Conservation (phyloP, 2,113 vertebrate genomes). For the Seriola aureovittata region DNA sequence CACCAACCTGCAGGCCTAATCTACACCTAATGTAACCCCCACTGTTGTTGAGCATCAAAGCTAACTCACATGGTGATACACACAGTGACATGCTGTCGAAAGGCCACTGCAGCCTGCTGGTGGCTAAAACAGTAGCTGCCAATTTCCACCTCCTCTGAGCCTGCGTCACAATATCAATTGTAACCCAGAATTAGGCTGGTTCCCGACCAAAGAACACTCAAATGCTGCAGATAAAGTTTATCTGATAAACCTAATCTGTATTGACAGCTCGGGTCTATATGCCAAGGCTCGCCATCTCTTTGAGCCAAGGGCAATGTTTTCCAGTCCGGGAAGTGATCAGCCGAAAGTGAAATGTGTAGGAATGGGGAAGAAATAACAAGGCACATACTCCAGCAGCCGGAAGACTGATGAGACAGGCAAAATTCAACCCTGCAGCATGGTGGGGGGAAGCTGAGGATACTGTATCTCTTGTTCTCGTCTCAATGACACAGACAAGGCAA, state of each 20-base stretch:
- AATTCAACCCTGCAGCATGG: constrained; percentile 74
- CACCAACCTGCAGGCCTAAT: neutral
- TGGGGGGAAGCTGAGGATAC: constrained; percentile 56
- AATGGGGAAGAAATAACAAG: constrained; percentile 74
- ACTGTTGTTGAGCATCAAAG: neutral
- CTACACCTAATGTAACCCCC: neutral
- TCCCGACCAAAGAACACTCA: constrained; percentile 64
- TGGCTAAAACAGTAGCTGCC: constrained; percentile 51
- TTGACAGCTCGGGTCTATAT: constrained; percentile 73
- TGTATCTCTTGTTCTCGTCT: constrained; percentile 74
- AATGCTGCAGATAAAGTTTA: constrained; percentile 76
- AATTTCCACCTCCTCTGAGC: constrained; percentile 46
- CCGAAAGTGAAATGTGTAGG: constrained; percentile 64
- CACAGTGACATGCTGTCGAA: constrained; percentile 30
- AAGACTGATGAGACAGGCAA: constrained; percentile 82
- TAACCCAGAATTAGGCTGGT: constrained; percentile 62
- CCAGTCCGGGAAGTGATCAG: constrained; percentile 65
- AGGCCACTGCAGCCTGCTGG: constrained; percentile 29
- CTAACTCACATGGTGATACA: constrained; percentile 19
- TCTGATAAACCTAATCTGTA: constrained; percentile 78
- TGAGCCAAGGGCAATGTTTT: constrained; percentile 75
- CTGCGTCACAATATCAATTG: constrained; percentile 59
- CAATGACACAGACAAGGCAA: constrained; percentile 80
- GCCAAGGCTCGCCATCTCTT: constrained; percentile 61
- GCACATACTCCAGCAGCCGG: constrained; percentile 60